A percentile compares a stretch with the other conserved stretches of the same genome.
phyloP scores from a whole-genome alignment of 2,888 invertebrate genomes.

The Macropis europaea region DNA sequence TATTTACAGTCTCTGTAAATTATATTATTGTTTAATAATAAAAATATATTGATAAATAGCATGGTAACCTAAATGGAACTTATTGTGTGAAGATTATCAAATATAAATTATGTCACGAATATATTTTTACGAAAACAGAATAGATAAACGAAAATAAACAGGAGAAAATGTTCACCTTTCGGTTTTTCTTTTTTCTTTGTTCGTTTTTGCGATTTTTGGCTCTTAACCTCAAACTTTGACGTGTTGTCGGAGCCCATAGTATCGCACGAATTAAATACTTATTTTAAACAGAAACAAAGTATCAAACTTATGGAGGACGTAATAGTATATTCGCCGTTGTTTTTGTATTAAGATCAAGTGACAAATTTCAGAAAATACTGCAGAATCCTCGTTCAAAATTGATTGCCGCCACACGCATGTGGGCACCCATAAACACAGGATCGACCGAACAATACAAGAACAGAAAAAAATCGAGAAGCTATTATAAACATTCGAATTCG shows the following conservation, averaged over 20 bases:
- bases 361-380: constrained; percentile 3
- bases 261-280: neutral
- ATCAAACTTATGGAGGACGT: neutral
- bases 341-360: neutral
- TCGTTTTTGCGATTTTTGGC: constrained; percentile 42
- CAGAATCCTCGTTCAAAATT: constrained; percentile 6
- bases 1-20: constrained; percentile 6
- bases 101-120: neutral
- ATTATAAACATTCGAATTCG: neutral
- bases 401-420: constrained; percentile 5
- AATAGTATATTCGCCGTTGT: neutral
- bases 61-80: neutral
- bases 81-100: neutral
- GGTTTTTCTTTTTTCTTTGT: constrained; percentile 30
- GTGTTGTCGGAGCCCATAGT: constrained; percentile 41
- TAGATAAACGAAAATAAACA: neutral
- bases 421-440: neutral
- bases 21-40: neutral
- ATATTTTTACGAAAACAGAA: neutral
- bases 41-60: neutral
- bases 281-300: neutral
- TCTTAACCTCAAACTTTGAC: constrained; percentile 38
- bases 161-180: constrained; percentile 24
- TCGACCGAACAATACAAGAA: constrained; percentile 1
- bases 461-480: neutral